phyloP scores from a whole-genome alignment of 2,888 invertebrate genomes.

The Pristionchus japonicus region DNA sequence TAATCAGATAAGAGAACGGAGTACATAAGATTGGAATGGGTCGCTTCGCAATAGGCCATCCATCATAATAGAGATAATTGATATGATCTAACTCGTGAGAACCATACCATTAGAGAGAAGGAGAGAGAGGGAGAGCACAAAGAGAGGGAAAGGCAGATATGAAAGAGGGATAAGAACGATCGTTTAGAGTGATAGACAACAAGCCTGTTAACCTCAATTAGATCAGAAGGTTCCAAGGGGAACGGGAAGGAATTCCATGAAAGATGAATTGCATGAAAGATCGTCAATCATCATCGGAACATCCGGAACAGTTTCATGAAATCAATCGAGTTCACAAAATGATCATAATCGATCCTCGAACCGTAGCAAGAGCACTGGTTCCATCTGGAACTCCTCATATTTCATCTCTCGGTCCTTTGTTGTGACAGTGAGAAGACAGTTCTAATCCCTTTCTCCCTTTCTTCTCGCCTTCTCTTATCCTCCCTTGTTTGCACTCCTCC shows the following conservation, averaged over 20 bases:
- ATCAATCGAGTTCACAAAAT: no score
- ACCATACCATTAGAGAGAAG: slow-evolving; percentile 7
- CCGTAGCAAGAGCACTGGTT: background rate
- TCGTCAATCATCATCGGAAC: no score
- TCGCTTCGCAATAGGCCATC: slow-evolving; percentile 25
- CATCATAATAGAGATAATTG: slow-evolving; percentile 46
- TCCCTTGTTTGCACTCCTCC: background rate
- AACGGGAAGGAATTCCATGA: background rate
- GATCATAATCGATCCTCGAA: no score
- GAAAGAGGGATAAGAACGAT: slow-evolving; percentile 4
- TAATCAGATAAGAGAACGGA: slow-evolving; percentile 5
- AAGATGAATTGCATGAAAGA: background rate
- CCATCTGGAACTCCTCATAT: slow-evolving; percentile 21
- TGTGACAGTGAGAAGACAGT: background rate
- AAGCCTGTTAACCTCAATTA: slow-evolving; percentile 42
- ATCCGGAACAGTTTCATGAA: no score
- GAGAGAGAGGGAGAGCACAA: slow-evolving; percentile 1
- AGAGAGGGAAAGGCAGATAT: background rate
- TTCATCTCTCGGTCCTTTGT: slow-evolving; percentile 1
- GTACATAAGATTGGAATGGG: background rate
- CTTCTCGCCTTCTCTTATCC: background rate
- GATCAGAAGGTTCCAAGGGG: background rate
- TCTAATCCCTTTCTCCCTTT: background rate
- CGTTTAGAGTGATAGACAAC: slow-evolving; percentile 20
- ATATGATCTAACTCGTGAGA: slow-evolving; percentile 40